Evolutionary conservation across 2,888 invertebrate genomes (phyloP).

Genomic region (Eurytoma adleriae): DNA sequence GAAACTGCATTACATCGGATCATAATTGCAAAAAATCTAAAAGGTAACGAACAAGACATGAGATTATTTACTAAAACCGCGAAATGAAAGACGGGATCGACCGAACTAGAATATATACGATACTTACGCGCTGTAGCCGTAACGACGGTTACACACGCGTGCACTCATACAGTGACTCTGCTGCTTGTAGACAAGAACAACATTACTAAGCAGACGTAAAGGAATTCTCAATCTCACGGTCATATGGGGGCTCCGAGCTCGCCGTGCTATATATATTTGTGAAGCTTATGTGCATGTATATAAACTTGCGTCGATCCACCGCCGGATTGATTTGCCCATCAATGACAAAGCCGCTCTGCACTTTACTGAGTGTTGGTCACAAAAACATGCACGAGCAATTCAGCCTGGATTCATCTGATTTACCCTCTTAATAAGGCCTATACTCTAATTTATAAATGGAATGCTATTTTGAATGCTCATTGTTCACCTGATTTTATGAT

Average conservation of each 20-base stretch:
- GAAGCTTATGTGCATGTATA: background rate
- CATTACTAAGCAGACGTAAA: constrained; percentile 3
- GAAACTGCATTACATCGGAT: constrained; percentile 12
- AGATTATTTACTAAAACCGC: constrained; percentile 32
- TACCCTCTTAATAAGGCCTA: background rate
- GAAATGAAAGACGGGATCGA: constrained; percentile 34
- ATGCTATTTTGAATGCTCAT: background rate
- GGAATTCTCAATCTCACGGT: constrained; percentile 20
- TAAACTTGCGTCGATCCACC: background rate
- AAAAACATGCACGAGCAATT: no score
- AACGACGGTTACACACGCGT: constrained; percentile 8
- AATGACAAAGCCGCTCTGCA: no score
- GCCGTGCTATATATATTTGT: background rate
- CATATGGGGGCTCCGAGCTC: background rate
- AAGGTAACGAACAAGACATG: constrained; percentile 19
- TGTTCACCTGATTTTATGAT: constrained; percentile 6
- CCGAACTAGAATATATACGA: constrained; percentile 14
- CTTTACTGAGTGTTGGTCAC: no score
- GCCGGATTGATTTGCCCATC: no score
- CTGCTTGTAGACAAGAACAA: constrained; percentile 17
- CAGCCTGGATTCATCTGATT: background rate
- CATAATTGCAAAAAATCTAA: constrained; percentile 33
- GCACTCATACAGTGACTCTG: background rate
- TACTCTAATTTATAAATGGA: constrained; percentile 18
- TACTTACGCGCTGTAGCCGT: constrained; percentile 13